These are phyloP conservation scores for Cataglyphis altisquamis DNA, from an alignment of 2,888 invertebrate genomes.

Conservation along the genomic window DNA sequence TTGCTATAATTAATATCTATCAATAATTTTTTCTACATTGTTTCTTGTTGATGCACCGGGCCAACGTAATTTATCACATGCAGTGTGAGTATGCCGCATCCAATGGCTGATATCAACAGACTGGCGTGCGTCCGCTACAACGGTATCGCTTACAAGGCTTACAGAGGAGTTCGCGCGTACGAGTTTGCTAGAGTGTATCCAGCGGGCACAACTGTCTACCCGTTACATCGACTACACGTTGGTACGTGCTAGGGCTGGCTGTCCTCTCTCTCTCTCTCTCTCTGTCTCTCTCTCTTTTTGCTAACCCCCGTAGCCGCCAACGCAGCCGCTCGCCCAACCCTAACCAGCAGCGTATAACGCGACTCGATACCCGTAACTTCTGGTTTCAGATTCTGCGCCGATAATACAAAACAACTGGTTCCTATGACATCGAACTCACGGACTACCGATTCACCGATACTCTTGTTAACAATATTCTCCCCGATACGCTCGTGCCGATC, in stretches of 20 bases:
- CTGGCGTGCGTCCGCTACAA: conserved; percentile 67
- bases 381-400: conserved; percentile 59
- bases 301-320: conserved; percentile 42
- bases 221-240: conserved; percentile 60
- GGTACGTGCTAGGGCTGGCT: conserved; percentile 29
- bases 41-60: not conserved
- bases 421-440: conserved; percentile 70
- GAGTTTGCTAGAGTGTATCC: conserved; percentile 77
- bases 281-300: conserved; percentile 11
- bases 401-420: conserved; percentile 64
- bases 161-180: conserved; percentile 73
- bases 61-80: conserved; percentile 44
- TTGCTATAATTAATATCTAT: not conserved
- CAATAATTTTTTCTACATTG: not conserved
- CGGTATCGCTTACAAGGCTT: conserved; percentile 81
- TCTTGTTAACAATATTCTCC: conserved; percentile 59
- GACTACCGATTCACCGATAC: conserved; percentile 65
- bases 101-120: conserved; percentile 37
- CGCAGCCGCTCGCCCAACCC: conserved; percentile 40
- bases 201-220: conserved; percentile 70
- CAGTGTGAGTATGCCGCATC: conserved; percentile 10
- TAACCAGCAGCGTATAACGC: conserved; percentile 45
- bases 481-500: conserved; percentile 21
- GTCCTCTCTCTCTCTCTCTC: conserved; percentile 5
- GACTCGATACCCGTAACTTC: conserved; percentile 71